phyloP scores from a whole-genome alignment of 2,797 vertebrate genomes.

The Epinephelus malabaricus region DNA sequence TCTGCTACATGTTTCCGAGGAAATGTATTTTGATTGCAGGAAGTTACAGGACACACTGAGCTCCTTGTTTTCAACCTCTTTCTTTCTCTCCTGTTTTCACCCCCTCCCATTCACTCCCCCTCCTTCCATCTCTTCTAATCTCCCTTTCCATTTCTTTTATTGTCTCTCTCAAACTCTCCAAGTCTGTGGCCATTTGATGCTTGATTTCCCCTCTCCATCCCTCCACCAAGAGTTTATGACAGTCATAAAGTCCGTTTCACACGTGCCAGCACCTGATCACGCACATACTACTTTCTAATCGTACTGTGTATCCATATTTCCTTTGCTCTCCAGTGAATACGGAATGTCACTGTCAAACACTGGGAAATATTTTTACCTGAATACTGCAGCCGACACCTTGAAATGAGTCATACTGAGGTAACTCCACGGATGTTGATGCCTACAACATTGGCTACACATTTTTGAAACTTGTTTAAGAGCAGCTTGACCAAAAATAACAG shows the following conservation, averaged over 20 bases:
- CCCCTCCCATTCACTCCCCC: background rate
- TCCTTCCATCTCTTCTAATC: slow-evolving; percentile 37
- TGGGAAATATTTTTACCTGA: slow-evolving; percentile 28
- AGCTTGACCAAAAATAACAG: slow-evolving; percentile 74
- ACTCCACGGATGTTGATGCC: slow-evolving; percentile 49
- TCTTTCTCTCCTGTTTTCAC: slow-evolving; percentile 28
- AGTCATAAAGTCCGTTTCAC: slow-evolving; percentile 70
- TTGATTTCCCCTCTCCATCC: slow-evolving; percentile 58
- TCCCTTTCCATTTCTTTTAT: slow-evolving; percentile 66
- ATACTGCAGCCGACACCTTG: slow-evolving; percentile 31
- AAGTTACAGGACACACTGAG: slow-evolving; percentile 50
- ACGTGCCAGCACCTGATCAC: slow-evolving; percentile 55
- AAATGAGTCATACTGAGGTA: slow-evolving; percentile 31
- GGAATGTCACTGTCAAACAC: slow-evolving; percentile 35
- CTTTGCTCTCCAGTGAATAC: slow-evolving; percentile 46
- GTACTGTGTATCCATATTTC: slow-evolving; percentile 39
- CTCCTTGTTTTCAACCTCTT: slow-evolving; percentile 19
- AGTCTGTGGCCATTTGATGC: slow-evolving; percentile 68
- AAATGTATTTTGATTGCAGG: slow-evolving; percentile 64
- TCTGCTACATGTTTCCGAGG: slow-evolving; percentile 46
- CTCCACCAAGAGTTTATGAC: slow-evolving; percentile 67
- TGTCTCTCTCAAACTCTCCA: slow-evolving; percentile 57
- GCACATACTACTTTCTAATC: slow-evolving; percentile 60
- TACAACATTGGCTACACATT: slow-evolving; percentile 16
- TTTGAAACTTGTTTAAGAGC: slow-evolving; percentile 52